Evolutionary conservation across 2,113 vertebrate genomes (phyloP), one percentile per base, ranked within the genome.

Genomic region (Cervus canadensis): DNA sequence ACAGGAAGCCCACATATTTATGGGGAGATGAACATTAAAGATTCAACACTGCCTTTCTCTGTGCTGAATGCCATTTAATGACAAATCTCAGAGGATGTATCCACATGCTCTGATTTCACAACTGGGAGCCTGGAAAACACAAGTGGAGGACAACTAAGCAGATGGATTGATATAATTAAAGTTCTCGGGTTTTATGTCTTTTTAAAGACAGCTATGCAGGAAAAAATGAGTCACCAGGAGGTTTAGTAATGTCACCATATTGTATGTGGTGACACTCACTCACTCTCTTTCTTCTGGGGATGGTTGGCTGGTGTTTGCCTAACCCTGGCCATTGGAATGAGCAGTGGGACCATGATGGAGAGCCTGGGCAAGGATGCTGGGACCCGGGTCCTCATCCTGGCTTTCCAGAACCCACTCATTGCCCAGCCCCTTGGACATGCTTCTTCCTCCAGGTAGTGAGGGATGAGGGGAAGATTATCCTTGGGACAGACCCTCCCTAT

Each of bases 91-190:
- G n/a, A 97, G 95, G 95, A 98, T 74, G 89, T 96, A 92, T 86
- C 76, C 78, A 57, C 71, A 91, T 25, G 40, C 45, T 87, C 76
- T 89, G 86, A 94, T 97, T 98, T 97, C 91, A 95, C 91, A 96
- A 79, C 78, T 2, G 15, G 94, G 82, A 97, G 92, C 52, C 60
- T 87, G 26, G 50, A 93, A 97, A 96, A 95, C 76, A 97, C 82
- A 92, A 84, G 30, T 79, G 28, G 79, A 64, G 91, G 93, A 93
- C 91, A 96, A 91, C n/a, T 15, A 36, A 96, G 82, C 88, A 96
- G 96, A 98, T 89, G 92, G 88, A 96, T 92, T 97, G 96, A 89
- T 93, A 93, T 87, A 97, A 97, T 98, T 97, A 97, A 98, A 91
- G 76, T 91, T 71, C 89, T 87, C 0, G 4, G 36, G 78, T 93